Evolutionary conservation across 2,888 invertebrate species (phyloP).

Genomic region (Gymnosoma rotundatum): DNA sequence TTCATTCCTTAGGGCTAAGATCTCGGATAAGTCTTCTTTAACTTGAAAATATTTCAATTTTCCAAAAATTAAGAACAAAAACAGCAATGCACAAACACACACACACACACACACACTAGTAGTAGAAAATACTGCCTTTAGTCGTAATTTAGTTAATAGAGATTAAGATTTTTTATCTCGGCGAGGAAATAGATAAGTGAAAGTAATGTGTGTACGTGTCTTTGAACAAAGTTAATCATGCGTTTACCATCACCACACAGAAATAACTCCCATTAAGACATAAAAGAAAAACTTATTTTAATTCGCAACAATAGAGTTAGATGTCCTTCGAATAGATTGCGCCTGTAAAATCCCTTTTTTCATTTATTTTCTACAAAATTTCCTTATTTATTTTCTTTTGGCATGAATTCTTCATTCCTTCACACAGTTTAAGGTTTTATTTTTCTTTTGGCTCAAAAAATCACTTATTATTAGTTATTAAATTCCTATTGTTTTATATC

Average conservation of each 20-base stretch:
- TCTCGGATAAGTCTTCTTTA: slow-evolving; percentile 65
- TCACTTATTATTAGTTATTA: slow-evolving; percentile 58
- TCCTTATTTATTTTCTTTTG: too few species aligned
- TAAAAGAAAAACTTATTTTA: slow-evolving; percentile 27
- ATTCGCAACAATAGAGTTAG: slow-evolving; percentile 9
- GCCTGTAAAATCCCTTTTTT: slow-evolving; percentile 22
- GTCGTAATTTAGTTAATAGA: slow-evolving; percentile 67
- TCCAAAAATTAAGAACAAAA: slow-evolving; percentile 39
- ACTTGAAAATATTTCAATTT: slow-evolving; percentile 63
- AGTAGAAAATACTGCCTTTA: slow-evolving; percentile 25
- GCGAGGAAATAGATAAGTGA: slow-evolving; percentile 10
- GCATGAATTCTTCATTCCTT: too few species aligned
- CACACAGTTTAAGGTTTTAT: too few species aligned
- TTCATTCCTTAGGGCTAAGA: background rate
- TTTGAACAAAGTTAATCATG: slow-evolving; percentile 26
- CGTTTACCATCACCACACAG: background rate
- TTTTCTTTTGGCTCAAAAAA: slow-evolving; percentile 29
- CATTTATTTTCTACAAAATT: too few species aligned
- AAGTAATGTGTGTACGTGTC: slow-evolving; percentile 5
- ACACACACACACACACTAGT: background rate
- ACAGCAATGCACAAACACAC: background rate
- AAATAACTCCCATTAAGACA: slow-evolving; percentile 33
- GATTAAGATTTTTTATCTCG: slow-evolving; percentile 61
- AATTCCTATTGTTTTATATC: slow-evolving; percentile 50
- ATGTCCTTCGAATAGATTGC: slow-evolving; percentile 37